A percentile compares a stretch with the other conserved stretches of the same genome.
phyloP scores from a whole-genome alignment of 2,797 vertebrate genomes.

The Sarcophilus harrisii region DNA sequence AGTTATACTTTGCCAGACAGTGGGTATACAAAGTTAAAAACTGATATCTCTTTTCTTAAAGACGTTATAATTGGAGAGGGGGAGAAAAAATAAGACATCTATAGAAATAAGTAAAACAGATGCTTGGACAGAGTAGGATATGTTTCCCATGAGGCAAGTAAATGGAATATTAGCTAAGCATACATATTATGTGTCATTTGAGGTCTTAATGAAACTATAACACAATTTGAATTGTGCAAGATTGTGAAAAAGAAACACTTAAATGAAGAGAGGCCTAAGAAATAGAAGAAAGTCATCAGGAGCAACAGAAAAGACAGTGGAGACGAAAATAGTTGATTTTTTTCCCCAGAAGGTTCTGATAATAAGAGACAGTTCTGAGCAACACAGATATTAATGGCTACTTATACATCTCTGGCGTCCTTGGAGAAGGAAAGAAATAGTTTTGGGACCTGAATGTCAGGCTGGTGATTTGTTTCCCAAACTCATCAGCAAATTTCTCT shows the following conservation, averaged over 20 bases:
- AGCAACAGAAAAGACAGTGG: neutral
- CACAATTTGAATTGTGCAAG: neutral
- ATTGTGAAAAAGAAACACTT: neutral
- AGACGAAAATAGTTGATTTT: neutral
- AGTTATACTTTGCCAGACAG: neutral
- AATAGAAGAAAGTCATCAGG: neutral
- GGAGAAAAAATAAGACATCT: neutral
- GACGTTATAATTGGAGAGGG: neutral
- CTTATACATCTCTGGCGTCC: neutral
- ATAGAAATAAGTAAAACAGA: neutral
- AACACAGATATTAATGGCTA: neutral
- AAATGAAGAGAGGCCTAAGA: neutral
- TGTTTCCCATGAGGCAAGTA: neutral
- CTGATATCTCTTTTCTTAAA: neutral
- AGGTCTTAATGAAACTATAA: neutral
- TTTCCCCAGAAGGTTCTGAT: neutral
- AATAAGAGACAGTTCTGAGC: neutral
- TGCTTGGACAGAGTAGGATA: neutral
- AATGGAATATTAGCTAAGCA: neutral
- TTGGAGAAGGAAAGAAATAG: neutral
- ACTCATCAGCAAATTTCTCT: too few relatives aligned
- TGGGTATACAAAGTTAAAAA: neutral
- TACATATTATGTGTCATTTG: neutral
- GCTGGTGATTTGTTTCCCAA: too few relatives aligned
- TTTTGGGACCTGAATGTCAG: neutral